Conservation (phyloP, 2,888 invertebrate species). For the Idaea biselata region DNA sequence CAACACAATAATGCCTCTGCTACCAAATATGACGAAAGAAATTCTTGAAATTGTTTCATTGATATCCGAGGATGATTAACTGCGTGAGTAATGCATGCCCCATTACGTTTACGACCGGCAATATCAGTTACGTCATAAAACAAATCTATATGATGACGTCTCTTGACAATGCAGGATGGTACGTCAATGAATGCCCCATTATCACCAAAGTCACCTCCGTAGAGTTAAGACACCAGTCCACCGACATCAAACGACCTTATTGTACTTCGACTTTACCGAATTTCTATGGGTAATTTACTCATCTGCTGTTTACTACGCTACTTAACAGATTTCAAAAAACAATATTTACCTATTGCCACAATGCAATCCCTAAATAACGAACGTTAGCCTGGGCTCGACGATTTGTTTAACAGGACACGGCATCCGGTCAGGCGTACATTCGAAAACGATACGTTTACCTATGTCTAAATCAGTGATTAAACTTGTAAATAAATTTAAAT, state of each 20-base stretch:
- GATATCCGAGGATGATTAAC: neutral
- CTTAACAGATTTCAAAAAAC: neutral
- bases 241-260: slow-evolving; percentile 42
- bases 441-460: slow-evolving; percentile 16
- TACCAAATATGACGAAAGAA: slow-evolving; percentile 10
- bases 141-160: slow-evolving; percentile 25
- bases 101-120: neutral
- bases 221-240: slow-evolving; percentile 32
- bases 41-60: slow-evolving; percentile 2
- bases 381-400: slow-evolving; percentile 17
- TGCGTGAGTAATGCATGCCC: neutral
- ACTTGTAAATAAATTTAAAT: slow-evolving; percentile 27
- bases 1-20: neutral
- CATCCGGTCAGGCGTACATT: slow-evolving; percentile 23
- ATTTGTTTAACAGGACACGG: slow-evolving; percentile 26
- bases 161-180: neutral
- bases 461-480: slow-evolving; percentile 27
- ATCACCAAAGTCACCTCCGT: slow-evolving; percentile 53
- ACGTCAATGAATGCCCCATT: slow-evolving; percentile 27
- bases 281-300: slow-evolving; percentile 3
- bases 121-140: slow-evolving; percentile 11
- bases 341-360: neutral
- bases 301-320: slow-evolving; percentile 1
- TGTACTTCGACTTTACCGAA: slow-evolving; percentile 19
- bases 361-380: neutral